Percentiles rank a stretch among this genome's conserved stretches.
Conservation (phyloP, 2,888 invertebrate species). For the Caenorhabditis angaria region DNA sequence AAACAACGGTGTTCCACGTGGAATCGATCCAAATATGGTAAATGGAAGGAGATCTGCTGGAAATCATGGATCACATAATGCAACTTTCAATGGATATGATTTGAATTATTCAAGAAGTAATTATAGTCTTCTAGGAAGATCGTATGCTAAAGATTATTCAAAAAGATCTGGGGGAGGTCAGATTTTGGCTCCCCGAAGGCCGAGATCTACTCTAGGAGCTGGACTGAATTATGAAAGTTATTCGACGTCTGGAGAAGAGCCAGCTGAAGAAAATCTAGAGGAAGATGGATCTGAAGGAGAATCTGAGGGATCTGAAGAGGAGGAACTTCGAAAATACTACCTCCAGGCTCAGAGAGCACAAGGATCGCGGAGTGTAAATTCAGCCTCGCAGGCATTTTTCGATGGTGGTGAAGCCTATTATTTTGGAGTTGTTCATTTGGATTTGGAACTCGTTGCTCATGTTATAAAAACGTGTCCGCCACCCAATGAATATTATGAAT, state of each 20-base stretch:
- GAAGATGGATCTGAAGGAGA: slow-evolving; percentile 16
- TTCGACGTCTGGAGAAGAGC: slow-evolving; percentile 16
- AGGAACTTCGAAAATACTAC: slow-evolving; percentile 23
- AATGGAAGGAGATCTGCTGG: slow-evolving; percentile 6
- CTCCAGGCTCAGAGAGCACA: slow-evolving; percentile 27
- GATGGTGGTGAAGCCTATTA: slow-evolving; percentile 44
- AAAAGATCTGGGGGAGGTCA: slow-evolving; percentile 20
- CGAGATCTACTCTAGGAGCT: slow-evolving; percentile 30
- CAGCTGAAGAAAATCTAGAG: slow-evolving; percentile 6
- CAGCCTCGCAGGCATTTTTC: slow-evolving; percentile 6
- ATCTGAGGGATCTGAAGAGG: slow-evolving; percentile 29
- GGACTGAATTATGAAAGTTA: slow-evolving; percentile 35
- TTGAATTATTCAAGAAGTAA: slow-evolving; percentile 19
- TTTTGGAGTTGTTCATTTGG: slow-evolving; percentile 44
- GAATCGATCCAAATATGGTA: slow-evolving; percentile 10
- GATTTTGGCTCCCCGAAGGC: slow-evolving; percentile 24
- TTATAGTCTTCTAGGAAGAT: slow-evolving; percentile 22
- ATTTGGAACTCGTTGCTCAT: slow-evolving; percentile 25
- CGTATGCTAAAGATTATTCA: slow-evolving; percentile 32
- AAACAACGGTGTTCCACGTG: slow-evolving; percentile 2
- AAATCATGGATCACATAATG: slow-evolving; percentile 8
- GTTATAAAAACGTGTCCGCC: slow-evolving; percentile 37
- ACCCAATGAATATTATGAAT: slow-evolving; percentile 26
- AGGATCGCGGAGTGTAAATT: slow-evolving; percentile 36
- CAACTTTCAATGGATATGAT: slow-evolving; percentile 40